phyloP scores from a whole-genome alignment of 2,888 invertebrate genomes.

The Clepsis dumicolana region DNA sequence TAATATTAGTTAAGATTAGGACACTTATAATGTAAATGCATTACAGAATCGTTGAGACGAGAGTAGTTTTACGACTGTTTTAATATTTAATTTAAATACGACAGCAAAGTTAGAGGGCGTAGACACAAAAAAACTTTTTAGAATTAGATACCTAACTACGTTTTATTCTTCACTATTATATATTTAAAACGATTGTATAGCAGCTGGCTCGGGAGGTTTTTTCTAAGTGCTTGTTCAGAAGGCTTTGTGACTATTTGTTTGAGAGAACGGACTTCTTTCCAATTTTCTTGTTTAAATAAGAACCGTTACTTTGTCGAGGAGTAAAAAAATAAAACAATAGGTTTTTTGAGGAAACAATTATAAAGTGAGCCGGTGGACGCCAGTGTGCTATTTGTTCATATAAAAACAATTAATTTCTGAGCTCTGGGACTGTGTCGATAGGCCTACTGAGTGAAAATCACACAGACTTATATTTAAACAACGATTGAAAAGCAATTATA shows the following conservation, averaged over 20 bases:
- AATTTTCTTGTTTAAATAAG: slow-evolving; percentile 40
- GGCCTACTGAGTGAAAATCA: not conserved
- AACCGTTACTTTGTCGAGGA: slow-evolving; percentile 24
- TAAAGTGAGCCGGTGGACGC: slow-evolving; percentile 16
- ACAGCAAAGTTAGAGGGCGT: not conserved
- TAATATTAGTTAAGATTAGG: too few species aligned
- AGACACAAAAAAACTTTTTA: not conserved
- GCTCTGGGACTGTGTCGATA: too few species aligned
- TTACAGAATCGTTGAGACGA: too few species aligned
- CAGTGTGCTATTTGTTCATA: slow-evolving; percentile 2
- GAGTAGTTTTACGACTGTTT: too few species aligned
- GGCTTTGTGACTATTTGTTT: slow-evolving; percentile 37
- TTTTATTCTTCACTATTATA: not conserved
- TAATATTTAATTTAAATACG: not conserved
- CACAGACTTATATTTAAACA: too few species aligned
- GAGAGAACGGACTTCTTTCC: slow-evolving; percentile 28
- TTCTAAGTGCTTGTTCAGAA: slow-evolving; percentile 24
- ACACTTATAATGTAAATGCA: too few species aligned
- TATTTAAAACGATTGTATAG: slow-evolving; percentile 20
- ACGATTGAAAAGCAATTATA: too few species aligned
- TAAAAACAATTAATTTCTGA: not conserved
- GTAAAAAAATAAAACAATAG: slow-evolving; percentile 29
- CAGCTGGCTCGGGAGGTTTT: slow-evolving; percentile 23
- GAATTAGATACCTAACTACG: slow-evolving; percentile 24
- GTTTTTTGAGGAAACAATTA: slow-evolving; percentile 37